Conservation (phyloP, 2,888 invertebrate species). For the Caenorhabditis uteleia region DNA sequence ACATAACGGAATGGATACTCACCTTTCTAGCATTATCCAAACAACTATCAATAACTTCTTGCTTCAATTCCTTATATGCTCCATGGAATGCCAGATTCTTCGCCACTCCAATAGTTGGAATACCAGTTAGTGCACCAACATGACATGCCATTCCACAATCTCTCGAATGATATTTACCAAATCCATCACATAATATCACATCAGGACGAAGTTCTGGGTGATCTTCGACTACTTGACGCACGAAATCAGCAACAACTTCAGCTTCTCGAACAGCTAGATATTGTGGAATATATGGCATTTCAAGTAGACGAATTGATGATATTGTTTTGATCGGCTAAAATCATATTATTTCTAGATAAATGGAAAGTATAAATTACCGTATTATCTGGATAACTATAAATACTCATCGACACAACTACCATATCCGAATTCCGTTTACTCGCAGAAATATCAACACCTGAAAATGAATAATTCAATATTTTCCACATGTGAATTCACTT, state of each 20-base stretch:
- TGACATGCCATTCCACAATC: conserved; percentile 73
- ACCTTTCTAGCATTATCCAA: conserved; percentile 16
- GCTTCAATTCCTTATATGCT: conserved; percentile 59
- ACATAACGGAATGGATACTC: too few species aligned
- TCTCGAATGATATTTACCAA: conserved; percentile 72
- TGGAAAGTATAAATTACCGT: neutral
- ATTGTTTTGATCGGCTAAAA: conserved; percentile 70
- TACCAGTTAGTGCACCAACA: conserved; percentile 70
- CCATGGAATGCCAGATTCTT: conserved; percentile 71
- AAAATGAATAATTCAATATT: neutral
- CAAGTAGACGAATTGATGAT: conserved; percentile 68
- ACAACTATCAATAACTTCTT: conserved; percentile 14
- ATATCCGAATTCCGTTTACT: conserved; percentile 16
- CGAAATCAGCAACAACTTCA: conserved; percentile 61
- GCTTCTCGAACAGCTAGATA: conserved; percentile 72
- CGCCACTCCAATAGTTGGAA: conserved; percentile 72
- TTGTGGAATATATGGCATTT: conserved; percentile 72
- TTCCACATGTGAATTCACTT: neutral
- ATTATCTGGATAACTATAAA: conserved; percentile 13
- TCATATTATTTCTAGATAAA: too few species aligned
- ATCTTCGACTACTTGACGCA: conserved; percentile 50
- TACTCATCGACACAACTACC: conserved; percentile 14
- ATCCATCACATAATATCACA: conserved; percentile 72
- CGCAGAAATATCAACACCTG: conserved; percentile 21
- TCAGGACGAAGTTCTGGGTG: conserved; percentile 70